These are phyloP conservation scores for Rhodophaea formosa DNA, from an alignment of 2,888 invertebrate species.

Conservation along the genomic window DNA sequence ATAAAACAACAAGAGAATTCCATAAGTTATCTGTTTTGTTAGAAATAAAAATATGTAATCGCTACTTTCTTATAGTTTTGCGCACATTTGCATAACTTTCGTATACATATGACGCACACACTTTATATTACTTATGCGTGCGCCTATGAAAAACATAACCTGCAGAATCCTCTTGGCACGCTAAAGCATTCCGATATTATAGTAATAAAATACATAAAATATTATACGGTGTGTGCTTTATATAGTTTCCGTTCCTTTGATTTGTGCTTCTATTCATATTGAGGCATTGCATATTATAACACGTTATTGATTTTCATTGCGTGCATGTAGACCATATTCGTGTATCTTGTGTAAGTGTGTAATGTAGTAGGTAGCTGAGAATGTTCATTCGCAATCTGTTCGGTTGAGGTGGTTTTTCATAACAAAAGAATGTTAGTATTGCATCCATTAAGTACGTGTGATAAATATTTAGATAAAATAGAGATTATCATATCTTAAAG, in stretches of 20 bases:
- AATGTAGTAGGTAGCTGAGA: not conserved
- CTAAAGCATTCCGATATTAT: slow-evolving; percentile 16
- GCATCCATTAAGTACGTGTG: not conserved
- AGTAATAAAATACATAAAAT: slow-evolving; percentile 24
- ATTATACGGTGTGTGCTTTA: slow-evolving; percentile 32
- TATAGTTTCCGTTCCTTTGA: slow-evolving; percentile 29
- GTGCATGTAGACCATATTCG: slow-evolving; percentile 46
- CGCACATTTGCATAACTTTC: not conserved
- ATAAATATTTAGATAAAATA: not conserved
- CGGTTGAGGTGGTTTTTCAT: not conserved
- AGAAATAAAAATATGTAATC: not conserved
- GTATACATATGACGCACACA: not conserved
- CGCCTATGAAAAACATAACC: slow-evolving; percentile 1
- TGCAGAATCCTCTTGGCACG: slow-evolving; percentile 1
- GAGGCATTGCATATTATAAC: slow-evolving; percentile 34
- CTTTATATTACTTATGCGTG: too few species aligned
- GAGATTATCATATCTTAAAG: not conserved
- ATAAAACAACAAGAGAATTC: slow-evolving; percentile 15
- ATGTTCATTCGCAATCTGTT: not conserved
- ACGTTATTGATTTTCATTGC: slow-evolving; percentile 46
- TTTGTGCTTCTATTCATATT: slow-evolving; percentile 31
- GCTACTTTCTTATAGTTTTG: not conserved
- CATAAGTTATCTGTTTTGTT: not conserved
- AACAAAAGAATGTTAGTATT: not conserved
- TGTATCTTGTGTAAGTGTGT: slow-evolving; percentile 40